Conservation (phyloP, 2,888 invertebrate species). For the Chesias legatella region DNA sequence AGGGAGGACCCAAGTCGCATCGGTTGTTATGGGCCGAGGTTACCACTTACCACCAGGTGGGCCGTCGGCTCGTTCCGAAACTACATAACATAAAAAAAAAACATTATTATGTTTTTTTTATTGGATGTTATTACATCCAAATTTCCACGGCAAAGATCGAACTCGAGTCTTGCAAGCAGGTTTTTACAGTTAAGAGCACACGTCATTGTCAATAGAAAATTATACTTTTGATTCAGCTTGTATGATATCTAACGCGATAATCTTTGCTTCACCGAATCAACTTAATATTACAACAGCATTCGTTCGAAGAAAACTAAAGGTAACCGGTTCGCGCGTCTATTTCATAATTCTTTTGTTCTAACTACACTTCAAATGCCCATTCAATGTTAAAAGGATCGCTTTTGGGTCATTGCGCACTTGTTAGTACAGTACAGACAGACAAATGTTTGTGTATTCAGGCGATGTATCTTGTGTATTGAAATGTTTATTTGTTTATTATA, state of each 20-base stretch:
- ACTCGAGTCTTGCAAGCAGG: no score
- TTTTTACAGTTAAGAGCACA: no score
- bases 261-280: background rate
- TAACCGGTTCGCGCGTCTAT: constrained; percentile 2
- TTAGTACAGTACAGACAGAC: constrained; percentile 7
- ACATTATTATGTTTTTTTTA: no score
- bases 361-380: constrained; percentile 55
- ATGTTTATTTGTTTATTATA: constrained; percentile 9
- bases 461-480: constrained; percentile 33
- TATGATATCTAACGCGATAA: background rate
- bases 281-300: constrained; percentile 2
- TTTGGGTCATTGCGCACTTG: constrained; percentile 48
- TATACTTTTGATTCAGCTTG: no score
- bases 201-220: no score
- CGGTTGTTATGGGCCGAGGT: no score
- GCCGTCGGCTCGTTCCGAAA: no score
- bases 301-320: constrained; percentile 1
- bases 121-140: no score
- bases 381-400: constrained; percentile 56
- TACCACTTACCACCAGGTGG: no score
- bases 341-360: constrained; percentile 53
- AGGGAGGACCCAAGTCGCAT: no score
- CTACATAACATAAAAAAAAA: no score
- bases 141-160: no score
- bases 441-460: constrained; percentile 2